phyloP scores from a whole-genome alignment of 2,797 vertebrate genomes.

The Pyrrhura leucotis region DNA sequence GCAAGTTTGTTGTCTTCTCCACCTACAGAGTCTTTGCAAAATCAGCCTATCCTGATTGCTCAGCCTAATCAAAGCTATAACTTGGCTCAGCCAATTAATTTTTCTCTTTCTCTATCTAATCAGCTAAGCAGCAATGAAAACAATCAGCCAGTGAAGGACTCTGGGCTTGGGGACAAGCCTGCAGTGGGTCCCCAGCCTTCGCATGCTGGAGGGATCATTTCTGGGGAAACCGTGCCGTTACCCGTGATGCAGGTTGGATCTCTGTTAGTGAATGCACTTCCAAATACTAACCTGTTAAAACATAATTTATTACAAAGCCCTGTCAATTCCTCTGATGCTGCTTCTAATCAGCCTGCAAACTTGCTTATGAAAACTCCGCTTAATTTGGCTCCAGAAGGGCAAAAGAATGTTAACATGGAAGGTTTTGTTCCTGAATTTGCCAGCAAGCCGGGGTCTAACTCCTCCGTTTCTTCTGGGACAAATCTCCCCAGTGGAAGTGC shows the following conservation, averaged over 20 bases:
- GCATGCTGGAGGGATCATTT: constrained; percentile 47
- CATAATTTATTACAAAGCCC: constrained; percentile 71
- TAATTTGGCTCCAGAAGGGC: constrained; percentile 81
- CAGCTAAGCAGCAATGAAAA: constrained; percentile 78
- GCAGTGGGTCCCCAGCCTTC: constrained; percentile 43
- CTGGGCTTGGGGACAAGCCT: constrained; percentile 47
- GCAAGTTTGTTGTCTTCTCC: constrained; percentile 88
- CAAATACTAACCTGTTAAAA: constrained; percentile 72
- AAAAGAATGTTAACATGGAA: constrained; percentile 65
- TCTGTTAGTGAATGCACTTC: constrained; percentile 36
- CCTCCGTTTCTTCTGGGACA: constrained; percentile 67
- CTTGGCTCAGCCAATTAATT: constrained; percentile 81
- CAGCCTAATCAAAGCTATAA: constrained; percentile 89
- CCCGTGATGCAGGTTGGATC: constrained; percentile 56
- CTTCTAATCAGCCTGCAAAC: constrained; percentile 62
- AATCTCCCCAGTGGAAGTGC: constrained; percentile 35
- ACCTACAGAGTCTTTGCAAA: constrained; percentile 83
- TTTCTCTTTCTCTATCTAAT: constrained; percentile 68
- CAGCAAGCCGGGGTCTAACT: constrained; percentile 59
- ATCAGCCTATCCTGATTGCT: constrained; percentile 89
- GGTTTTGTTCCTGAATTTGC: constrained; percentile 42
- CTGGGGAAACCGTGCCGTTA: constrained; percentile 57
- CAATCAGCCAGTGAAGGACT: constrained; percentile 73
- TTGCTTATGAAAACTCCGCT: constrained; percentile 67
- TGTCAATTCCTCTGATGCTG: constrained; percentile 57